These are phyloP conservation scores for Amphiprion clarkii DNA, from an alignment of 2,797 vertebrate genomes.

Conservation along the genomic window DNA sequence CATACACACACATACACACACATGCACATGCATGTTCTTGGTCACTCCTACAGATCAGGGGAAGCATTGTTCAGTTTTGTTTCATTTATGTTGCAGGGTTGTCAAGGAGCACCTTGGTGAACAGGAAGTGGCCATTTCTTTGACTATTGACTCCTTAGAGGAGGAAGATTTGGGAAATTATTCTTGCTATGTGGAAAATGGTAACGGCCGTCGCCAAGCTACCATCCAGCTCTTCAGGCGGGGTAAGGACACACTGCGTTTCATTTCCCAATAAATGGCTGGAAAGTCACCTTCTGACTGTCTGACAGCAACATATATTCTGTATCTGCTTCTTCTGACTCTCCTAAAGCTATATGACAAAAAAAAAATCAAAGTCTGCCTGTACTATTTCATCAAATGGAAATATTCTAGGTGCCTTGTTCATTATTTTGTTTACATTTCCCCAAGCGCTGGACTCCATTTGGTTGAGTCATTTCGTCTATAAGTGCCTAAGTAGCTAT, in stretches of 20 bases:
- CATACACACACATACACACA: background rate
- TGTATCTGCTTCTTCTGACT: conserved; percentile 25
- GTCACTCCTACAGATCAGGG: background rate
- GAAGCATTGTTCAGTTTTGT: background rate
- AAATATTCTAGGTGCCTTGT: conserved; percentile 32
- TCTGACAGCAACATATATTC: conserved; percentile 20
- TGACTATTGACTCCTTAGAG: conserved; percentile 95
- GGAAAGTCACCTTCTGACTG: background rate
- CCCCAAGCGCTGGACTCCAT: conserved; percentile 31
- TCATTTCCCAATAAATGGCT: background rate
- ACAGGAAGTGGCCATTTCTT: conserved; percentile 96
- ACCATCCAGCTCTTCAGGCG: conserved; percentile 94
- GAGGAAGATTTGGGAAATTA: conserved; percentile 98
- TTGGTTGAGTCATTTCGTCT: conserved; percentile 34
- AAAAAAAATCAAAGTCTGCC: conserved; percentile 40
- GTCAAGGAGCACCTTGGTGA: conserved; percentile 97
- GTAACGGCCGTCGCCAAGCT: conserved; percentile 94
- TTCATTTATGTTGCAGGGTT: conserved; percentile 85
- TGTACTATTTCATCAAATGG: conserved; percentile 43
- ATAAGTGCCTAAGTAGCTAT: conserved; percentile 47
- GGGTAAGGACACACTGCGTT: conserved; percentile 83
- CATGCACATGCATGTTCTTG: background rate
- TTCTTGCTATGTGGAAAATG: conserved; percentile 97
- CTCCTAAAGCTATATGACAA: conserved; percentile 43
- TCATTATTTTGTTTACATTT: conserved; percentile 32